A percentile compares a stretch with the other conserved stretches of the same genome.
Conservation (phyloP, 2,888 invertebrate genomes). For the Anodontia alba region DNA sequence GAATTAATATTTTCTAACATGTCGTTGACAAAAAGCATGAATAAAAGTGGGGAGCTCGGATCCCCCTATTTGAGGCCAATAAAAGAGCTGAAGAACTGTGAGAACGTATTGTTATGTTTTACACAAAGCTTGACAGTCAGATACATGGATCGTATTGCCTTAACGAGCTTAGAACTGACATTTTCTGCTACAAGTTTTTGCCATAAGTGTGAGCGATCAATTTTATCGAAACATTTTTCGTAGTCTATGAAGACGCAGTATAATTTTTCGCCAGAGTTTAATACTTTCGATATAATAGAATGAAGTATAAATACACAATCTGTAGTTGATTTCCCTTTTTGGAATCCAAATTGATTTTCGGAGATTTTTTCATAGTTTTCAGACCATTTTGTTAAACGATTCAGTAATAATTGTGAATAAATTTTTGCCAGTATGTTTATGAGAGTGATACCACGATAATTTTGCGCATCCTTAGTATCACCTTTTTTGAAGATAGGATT, state of each 20-base stretch:
- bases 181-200: constrained; percentile 7
- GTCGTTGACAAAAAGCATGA: too few relatives aligned
- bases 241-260: constrained; percentile 10
- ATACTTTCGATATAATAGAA: background rate
- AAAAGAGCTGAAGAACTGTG: background rate
- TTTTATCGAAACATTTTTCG: constrained; percentile 19
- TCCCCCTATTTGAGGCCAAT: constrained; percentile 1
- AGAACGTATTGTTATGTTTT: background rate
- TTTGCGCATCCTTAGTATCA: background rate
- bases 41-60: background rate
- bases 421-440: constrained; percentile 10
- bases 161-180: background rate
- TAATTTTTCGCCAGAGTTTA: constrained; percentile 2
- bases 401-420: background rate
- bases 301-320: constrained; percentile 9
- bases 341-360: too few relatives aligned
- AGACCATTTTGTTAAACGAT: too few relatives aligned
- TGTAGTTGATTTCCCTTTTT: too few relatives aligned
- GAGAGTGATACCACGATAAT: constrained; percentile 3
- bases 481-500: constrained; percentile 4
- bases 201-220: constrained; percentile 1
- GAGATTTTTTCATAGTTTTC: too few relatives aligned
- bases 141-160: constrained; percentile 8
- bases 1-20: too few relatives aligned
- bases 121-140: background rate